Evolutionary conservation across 1,140 invertebrate species (phyloP), one percentile per base, ranked within the genome.

Genomic region (Scylla paramamosain): DNA sequence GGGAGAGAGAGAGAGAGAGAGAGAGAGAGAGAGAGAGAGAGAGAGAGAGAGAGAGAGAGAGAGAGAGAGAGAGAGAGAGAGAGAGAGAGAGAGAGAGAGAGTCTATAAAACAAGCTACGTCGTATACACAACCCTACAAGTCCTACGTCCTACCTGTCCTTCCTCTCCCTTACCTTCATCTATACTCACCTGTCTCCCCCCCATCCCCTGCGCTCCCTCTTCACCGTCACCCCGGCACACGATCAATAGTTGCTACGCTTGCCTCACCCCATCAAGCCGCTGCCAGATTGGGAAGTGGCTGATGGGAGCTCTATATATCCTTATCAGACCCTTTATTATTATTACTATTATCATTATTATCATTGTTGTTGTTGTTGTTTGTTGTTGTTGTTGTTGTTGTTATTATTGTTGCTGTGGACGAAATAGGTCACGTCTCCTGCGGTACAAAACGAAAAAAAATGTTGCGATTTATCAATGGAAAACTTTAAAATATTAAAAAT

Each of bases 261-360:
- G 25, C 67, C 67, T 77, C 25, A 25, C 67, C 20, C 16, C 67
- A 77, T 77, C 67, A 77, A 77, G 6, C 67, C 67, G n/a, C 67
- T 1, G 25, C 67, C 6, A 7, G 67, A 77, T n/a, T 77, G 67
- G 67, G 67, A n/a, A 77, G 67, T 2, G 67, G 25, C 20, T 77
- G 25, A 77, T 77, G 67, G 67, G 16, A n/a, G 6, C 67, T 77
- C 10, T 59, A 12, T 48, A 4, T 12, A 12, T 59, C 52, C 39
- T 39, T 39, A 39, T 39, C 52, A 59, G 12, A 59, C 10, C 10
- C 52, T 59, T 59, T 59, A 59, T 59, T 59, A 59, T 59, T 59
- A n/a, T n/a, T n/a, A 77, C n/a, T 77, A n/a, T 77, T 77, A 25
- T 77, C 25, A 77, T 77, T 77, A n/a, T 77, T 77, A n/a, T 77